phyloP scores from a whole-genome alignment of 2,888 invertebrate genomes.

The Monoplex corrugatus region DNA sequence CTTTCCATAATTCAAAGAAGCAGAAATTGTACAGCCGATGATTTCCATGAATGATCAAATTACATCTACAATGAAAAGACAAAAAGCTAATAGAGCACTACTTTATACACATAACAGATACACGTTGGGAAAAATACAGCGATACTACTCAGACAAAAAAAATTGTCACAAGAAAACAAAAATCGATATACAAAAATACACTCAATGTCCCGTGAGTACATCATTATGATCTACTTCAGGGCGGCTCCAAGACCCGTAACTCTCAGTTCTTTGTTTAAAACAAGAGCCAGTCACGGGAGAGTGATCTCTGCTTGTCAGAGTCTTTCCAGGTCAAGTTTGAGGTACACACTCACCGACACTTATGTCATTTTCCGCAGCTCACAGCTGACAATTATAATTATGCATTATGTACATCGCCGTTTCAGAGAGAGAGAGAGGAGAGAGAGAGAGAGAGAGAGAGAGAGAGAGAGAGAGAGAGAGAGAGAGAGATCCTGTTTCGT shows the following conservation, averaged over 20 bases:
- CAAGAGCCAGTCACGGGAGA: neutral
- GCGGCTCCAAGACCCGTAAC: conserved; percentile 4
- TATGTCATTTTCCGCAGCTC: too few relatives aligned
- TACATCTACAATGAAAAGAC: neutral
- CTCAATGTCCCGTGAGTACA: neutral
- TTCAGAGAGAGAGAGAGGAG: conserved; percentile 25
- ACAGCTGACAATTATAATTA: too few relatives aligned
- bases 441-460: too few relatives aligned
- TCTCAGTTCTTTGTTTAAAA: neutral
- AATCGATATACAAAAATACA: neutral
- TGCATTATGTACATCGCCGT: too few relatives aligned
- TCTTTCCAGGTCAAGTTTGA: too few relatives aligned
- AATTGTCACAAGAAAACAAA: neutral
- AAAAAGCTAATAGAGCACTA: neutral
- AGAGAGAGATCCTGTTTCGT: neutral
- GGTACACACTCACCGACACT: neutral
- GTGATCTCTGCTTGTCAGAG: too few relatives aligned
- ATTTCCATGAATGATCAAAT: neutral
- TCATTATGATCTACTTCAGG: neutral
- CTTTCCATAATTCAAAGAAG: neutral
- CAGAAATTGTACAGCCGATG: neutral
- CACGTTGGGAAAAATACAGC: too few relatives aligned
- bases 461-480: too few relatives aligned
- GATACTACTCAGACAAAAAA: neutral
- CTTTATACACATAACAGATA: neutral